These are phyloP conservation scores for Sternotherus odoratus DNA, from an alignment of 2,797 vertebrate species.

Conservation along the genomic window DNA sequence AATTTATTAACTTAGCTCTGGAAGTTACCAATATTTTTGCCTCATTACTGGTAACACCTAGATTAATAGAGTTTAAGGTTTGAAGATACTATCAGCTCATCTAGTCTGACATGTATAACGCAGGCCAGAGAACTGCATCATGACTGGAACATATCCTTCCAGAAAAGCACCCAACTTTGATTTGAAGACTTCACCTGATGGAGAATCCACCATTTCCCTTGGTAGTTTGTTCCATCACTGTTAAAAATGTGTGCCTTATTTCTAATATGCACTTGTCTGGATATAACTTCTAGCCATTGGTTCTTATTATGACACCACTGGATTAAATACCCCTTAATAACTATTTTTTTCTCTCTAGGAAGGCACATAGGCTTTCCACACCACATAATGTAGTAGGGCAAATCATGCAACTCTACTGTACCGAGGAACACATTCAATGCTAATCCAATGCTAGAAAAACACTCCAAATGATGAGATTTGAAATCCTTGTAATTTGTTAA, in stretches of 20 bases:
- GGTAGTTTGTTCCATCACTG: neutral
- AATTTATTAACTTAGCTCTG: neutral
- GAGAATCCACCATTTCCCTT: neutral
- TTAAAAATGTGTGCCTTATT: neutral
- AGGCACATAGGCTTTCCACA: neutral
- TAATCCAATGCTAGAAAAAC: conserved; percentile 46
- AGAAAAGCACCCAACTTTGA: neutral
- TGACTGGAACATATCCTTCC: neutral
- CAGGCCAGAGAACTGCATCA: neutral
- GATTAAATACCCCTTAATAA: neutral
- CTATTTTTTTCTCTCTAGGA: neutral
- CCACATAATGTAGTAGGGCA: conserved; percentile 27
- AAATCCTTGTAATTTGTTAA: conserved; percentile 72
- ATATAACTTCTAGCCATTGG: neutral
- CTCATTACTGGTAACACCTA: neutral
- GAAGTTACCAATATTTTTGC: neutral
- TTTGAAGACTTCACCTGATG: conserved; percentile 5
- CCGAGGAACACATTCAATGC: conserved; percentile 41
- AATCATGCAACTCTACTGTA: neutral
- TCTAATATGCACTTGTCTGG: neutral
- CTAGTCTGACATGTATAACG: neutral
- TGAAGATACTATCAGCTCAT: neutral
- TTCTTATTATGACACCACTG: neutral
- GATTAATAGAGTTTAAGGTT: neutral
- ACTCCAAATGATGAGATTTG: conserved; percentile 44